phyloP scores from a whole-genome alignment of 1,140 invertebrate species.

The Asbolus verrucosus region DNA sequence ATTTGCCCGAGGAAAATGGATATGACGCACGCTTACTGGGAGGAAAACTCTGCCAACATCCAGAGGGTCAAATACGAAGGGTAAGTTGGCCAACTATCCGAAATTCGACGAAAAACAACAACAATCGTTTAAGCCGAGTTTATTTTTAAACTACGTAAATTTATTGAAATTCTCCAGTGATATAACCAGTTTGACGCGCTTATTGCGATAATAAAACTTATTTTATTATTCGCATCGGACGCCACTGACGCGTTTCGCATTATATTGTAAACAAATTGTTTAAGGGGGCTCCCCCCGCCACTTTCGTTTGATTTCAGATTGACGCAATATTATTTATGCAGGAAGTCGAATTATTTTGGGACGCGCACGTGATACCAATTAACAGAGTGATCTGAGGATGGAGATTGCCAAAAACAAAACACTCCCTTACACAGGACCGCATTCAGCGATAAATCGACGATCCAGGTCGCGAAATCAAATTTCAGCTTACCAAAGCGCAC shows the following conservation, averaged over 20 bases:
- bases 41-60: conserved; percentile 56
- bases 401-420: conserved; percentile 13
- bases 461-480: background rate
- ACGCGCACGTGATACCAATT: conserved; percentile 36
- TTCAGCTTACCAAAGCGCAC: conserved; percentile 17
- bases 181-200: conserved; percentile 37
- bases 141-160: conserved; percentile 27
- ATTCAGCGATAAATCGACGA: background rate
- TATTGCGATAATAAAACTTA: conserved; percentile 4
- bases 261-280: conserved; percentile 7
- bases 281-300: conserved; percentile 10
- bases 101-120: conserved; percentile 5
- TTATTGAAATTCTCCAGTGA: background rate
- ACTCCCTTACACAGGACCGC: conserved; percentile 10
- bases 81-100: conserved; percentile 45
- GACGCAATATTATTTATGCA: conserved; percentile 39
- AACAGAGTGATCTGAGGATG: background rate
- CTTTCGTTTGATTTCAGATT: background rate
- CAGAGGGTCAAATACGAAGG: conserved; percentile 58
- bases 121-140: no score
- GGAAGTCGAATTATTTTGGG: conserved; percentile 20
- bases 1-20: conserved; percentile 50
- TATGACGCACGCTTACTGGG: conserved; percentile 56
- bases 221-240: conserved; percentile 11
- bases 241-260: conserved; percentile 29